These are phyloP conservation scores for Paracentrotus lividus DNA, from an alignment of 53 echinoderm and acorn worm species.

Conservation along the genomic window DNA sequence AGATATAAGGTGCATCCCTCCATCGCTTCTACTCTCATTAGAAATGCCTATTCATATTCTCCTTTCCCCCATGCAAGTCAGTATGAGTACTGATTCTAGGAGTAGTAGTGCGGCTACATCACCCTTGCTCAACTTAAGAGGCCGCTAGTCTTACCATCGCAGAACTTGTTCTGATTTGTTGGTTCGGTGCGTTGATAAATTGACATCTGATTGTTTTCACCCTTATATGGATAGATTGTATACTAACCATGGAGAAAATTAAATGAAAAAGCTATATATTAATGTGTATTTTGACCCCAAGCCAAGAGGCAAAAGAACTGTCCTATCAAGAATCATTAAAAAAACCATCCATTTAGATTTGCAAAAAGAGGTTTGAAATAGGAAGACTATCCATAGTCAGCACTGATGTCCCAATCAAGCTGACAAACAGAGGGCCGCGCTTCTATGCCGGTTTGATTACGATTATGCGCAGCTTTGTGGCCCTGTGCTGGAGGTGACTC, in stretches of 20 bases:
- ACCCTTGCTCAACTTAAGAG: slow-evolving; percentile 44
- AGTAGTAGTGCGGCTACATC: slow-evolving; percentile 40
- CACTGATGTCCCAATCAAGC: slow-evolving; percentile 69
- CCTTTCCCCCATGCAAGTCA: slow-evolving; percentile 32
- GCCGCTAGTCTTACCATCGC: not conserved
- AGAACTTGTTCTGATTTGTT: not conserved
- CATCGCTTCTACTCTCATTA: slow-evolving; percentile 35
- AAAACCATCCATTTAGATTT: not conserved
- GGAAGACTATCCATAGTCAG: not conserved
- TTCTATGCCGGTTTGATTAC: slow-evolving; percentile 66
- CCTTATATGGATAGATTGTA: not conserved
- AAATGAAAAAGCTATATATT: not conserved
- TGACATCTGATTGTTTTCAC: not conserved
- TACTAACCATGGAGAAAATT: not conserved
- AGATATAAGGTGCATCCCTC: slow-evolving; percentile 47
- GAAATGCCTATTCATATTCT: slow-evolving; percentile 55
- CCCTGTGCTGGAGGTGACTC: slow-evolving; percentile 46
- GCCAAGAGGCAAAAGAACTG: not conserved
- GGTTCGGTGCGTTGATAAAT: not conserved
- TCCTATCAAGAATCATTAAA: not conserved
- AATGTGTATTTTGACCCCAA: not conserved
- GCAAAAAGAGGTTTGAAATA: slow-evolving; percentile 28
- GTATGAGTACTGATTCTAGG: slow-evolving; percentile 8
- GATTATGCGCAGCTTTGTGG: slow-evolving; percentile 61
- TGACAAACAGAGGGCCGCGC: slow-evolving; percentile 57